Conservation (phyloP, 2,797 vertebrate genomes). For the Oryzias sinensis region DNA sequence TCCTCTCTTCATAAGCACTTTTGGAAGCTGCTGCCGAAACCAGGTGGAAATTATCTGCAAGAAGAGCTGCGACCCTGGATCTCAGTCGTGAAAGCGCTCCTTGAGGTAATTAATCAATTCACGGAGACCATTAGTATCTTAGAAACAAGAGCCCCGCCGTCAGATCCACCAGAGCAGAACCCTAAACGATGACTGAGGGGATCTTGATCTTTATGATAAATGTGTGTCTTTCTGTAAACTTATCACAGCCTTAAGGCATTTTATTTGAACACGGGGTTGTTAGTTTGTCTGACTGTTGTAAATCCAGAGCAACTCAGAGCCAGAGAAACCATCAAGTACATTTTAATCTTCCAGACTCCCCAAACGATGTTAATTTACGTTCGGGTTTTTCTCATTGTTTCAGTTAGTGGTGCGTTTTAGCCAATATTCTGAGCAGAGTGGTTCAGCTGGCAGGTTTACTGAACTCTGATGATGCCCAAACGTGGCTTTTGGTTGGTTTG, state of each 20-base stretch:
- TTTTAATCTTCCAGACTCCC: too few relatives aligned
- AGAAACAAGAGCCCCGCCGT: conserved; percentile 54
- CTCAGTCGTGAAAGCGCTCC: conserved; percentile 41
- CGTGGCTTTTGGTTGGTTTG: too few relatives aligned
- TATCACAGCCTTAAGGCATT: conserved; percentile 3
- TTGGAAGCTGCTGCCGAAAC: conserved; percentile 37
- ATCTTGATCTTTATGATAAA: conserved; percentile 8
- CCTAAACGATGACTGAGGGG: conserved; percentile 25
- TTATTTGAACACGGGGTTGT: neutral
- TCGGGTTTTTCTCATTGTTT: too few relatives aligned
- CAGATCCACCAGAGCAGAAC: conserved; percentile 46
- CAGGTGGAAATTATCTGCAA: conserved; percentile 33
- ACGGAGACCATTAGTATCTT: conserved; percentile 58
- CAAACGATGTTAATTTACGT: too few relatives aligned
- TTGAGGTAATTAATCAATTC: conserved; percentile 59
- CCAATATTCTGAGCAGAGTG: too few relatives aligned
- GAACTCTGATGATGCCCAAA: too few relatives aligned
- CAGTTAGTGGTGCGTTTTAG: too few relatives aligned
- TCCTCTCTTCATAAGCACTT: conserved; percentile 28
- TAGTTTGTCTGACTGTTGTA: neutral
- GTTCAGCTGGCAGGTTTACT: too few relatives aligned
- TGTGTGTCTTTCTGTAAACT: neutral
- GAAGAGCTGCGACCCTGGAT: conserved; percentile 43
- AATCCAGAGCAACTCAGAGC: too few relatives aligned
- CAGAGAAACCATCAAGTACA: too few relatives aligned